A percentile compares a stretch with the other conserved stretches of the same genome.
These are phyloP conservation scores for Drosophila nr. perissopoda DNA, from an alignment of 2,888 invertebrate genomes.

Conservation along the genomic window DNA sequence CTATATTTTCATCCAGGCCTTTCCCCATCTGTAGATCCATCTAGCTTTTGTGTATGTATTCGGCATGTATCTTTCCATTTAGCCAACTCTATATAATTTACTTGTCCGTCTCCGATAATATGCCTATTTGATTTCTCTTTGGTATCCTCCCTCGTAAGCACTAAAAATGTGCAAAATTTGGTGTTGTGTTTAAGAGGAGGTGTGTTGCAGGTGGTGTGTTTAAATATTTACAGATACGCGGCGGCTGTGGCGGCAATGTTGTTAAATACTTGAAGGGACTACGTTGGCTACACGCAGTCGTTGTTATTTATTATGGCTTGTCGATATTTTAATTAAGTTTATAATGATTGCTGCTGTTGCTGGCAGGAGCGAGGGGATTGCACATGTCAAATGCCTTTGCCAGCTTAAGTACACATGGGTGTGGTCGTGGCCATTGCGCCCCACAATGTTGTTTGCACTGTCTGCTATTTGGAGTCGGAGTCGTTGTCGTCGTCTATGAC, in stretches of 20 bases:
- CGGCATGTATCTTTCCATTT: not conserved
- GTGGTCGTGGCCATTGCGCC: conserved; percentile 9
- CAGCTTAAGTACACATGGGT: conserved; percentile 19
- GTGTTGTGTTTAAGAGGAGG: conserved; percentile 12
- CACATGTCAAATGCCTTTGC: not conserved
- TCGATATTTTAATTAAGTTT: conserved; percentile 78
- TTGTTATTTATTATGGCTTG: conserved; percentile 55
- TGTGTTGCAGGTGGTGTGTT: conserved; percentile 18
- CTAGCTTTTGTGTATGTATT: not conserved
- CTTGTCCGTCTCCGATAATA: no score
- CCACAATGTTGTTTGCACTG: conserved; percentile 16
- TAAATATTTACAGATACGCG: conserved; percentile 48
- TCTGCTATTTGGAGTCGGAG: conserved; percentile 31
- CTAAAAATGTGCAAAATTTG: conserved; percentile 7
- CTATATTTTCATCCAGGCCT: not conserved
- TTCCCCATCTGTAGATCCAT: no score
- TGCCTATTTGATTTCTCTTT: not conserved
- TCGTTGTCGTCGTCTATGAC: conserved; percentile 36
- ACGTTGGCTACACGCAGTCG: conserved; percentile 43
- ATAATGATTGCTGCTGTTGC: conserved; percentile 58
- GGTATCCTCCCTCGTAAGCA: conserved; percentile 1
- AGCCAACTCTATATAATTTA: no score
- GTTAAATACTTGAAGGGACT: conserved; percentile 34
- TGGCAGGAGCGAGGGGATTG: not conserved
- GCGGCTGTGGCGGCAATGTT: conserved; percentile 17